Conservation (phyloP, 2,888 invertebrate genomes). For the Pheosia gnoma region DNA sequence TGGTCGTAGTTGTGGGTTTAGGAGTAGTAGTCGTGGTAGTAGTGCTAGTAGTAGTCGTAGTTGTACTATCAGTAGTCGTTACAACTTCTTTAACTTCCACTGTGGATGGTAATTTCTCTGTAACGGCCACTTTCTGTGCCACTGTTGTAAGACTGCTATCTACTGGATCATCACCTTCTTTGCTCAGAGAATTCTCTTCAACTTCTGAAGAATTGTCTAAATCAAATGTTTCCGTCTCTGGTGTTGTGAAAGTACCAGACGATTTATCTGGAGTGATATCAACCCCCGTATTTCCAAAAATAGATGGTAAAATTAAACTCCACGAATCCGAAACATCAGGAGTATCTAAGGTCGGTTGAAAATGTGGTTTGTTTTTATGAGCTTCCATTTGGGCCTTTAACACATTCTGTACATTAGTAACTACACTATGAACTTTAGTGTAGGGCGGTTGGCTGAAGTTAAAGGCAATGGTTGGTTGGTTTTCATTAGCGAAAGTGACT, state of each 20-base stretch:
- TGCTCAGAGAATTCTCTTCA: slow-evolving; percentile 57
- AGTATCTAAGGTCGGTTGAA: slow-evolving; percentile 85
- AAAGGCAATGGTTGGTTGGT: slow-evolving; percentile 74
- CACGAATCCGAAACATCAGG: slow-evolving; percentile 90
- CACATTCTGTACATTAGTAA: slow-evolving; percentile 92
- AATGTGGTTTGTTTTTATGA: slow-evolving; percentile 78
- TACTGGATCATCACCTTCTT: slow-evolving; percentile 60
- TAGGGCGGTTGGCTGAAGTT: slow-evolving; percentile 84
- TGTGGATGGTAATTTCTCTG: slow-evolving; percentile 34
- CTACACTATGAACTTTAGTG: slow-evolving; percentile 90
- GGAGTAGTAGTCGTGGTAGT: slow-evolving; percentile 35
- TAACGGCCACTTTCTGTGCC: slow-evolving; percentile 31
- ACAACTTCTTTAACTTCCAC: slow-evolving; percentile 31
- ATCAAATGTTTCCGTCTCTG: slow-evolving; percentile 75
- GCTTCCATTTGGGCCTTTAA: slow-evolving; percentile 90
- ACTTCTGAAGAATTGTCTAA: slow-evolving; percentile 48
- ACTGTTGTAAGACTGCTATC: slow-evolving; percentile 46
- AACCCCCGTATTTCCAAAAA: slow-evolving; percentile 88
- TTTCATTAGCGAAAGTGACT: slow-evolving; percentile 78
- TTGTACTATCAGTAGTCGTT: slow-evolving; percentile 33
- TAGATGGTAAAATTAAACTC: slow-evolving; percentile 92
- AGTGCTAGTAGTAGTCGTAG: slow-evolving; percentile 35
- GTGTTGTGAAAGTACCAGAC: slow-evolving; percentile 64
- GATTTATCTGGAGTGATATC: slow-evolving; percentile 84
- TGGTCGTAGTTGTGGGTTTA: slow-evolving; percentile 23